Conservation (phyloP, 2,888 invertebrate genomes). For the Drosophila stalkeri region DNA sequence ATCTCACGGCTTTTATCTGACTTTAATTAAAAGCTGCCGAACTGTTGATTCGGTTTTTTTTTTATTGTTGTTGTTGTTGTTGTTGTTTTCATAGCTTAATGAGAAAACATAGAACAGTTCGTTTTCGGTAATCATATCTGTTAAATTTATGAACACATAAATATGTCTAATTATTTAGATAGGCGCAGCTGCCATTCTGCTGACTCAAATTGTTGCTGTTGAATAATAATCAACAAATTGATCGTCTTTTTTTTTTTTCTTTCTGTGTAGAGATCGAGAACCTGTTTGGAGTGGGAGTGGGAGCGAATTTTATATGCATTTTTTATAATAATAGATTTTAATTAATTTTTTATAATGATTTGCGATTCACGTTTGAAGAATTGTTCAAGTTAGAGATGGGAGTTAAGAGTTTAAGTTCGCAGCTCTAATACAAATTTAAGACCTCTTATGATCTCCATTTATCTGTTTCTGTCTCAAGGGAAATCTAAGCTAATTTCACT, state of each 20-base stretch:
- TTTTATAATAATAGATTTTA: neutral
- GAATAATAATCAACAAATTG: conserved; percentile 17
- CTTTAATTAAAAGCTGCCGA: conserved; percentile 74
- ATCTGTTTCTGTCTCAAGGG: no score
- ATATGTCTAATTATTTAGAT: conserved; percentile 79
- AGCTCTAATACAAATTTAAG: neutral
- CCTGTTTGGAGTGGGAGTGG: neutral
- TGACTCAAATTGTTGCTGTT: conserved; percentile 12
- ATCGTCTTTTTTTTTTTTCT: no score
- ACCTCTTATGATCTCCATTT: no score
- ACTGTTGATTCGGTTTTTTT: conserved; percentile 52
- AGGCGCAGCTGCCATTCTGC: conserved; percentile 21
- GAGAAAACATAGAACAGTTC: conserved; percentile 28
- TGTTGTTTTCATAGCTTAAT: conserved; percentile 30
- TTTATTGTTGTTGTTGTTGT: conserved; percentile 6
- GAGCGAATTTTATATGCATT: neutral
- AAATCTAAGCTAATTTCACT: no score
- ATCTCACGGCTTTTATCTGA: conserved; percentile 63
- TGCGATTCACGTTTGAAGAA: neutral
- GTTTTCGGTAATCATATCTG: conserved; percentile 60
- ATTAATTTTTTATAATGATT: neutral
- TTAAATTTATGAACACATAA: conserved; percentile 74
- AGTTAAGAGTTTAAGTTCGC: neutral
- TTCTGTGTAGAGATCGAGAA: neutral
- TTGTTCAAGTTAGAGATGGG: neutral